Percentiles rank a stretch among this genome's conserved stretches.
phyloP scores from a whole-genome alignment of 2,113 vertebrate genomes.

The human (Homo sapiens) region DNA sequence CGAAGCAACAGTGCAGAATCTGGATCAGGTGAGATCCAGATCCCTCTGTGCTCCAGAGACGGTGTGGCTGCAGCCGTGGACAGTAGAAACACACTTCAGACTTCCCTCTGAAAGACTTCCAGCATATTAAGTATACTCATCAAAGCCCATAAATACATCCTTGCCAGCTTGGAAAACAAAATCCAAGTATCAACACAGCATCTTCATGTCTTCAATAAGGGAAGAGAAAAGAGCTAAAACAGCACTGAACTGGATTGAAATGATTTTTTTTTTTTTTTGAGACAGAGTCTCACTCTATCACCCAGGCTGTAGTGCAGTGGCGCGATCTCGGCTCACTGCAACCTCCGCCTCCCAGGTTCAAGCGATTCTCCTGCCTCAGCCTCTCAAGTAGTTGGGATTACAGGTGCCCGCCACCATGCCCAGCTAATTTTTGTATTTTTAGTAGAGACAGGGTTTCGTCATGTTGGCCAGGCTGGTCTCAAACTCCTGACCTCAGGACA shows the following conservation, averaged over 20 bases:
- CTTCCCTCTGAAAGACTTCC: background rate
- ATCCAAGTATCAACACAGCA: background rate
- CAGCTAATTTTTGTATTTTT: too few species aligned
- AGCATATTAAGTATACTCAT: background rate
- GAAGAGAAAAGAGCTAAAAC: background rate
- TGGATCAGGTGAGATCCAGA: accelerated
- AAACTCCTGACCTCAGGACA: too few species aligned
- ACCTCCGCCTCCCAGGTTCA: too few species aligned
- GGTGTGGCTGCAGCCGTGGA: background rate
- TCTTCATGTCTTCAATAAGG: background rate
- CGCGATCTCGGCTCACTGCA: too few species aligned
- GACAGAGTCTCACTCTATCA: too few species aligned
- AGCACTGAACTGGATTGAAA: background rate
- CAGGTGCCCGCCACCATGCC: too few species aligned
- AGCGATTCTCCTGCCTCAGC: too few species aligned
- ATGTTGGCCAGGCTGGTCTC: too few species aligned
- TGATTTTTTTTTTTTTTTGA: background rate
- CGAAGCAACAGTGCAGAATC: too few species aligned
- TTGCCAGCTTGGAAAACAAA: background rate
- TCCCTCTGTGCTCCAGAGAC: background rate
- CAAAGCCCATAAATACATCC: background rate
- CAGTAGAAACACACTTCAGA: background rate
- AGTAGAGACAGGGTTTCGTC: too few species aligned
- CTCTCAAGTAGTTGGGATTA: too few species aligned
- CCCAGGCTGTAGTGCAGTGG: too few species aligned